Evolutionary conservation across 1,140 invertebrate species (phyloP).

Genomic region (Eupristina koningsbergeri): DNA sequence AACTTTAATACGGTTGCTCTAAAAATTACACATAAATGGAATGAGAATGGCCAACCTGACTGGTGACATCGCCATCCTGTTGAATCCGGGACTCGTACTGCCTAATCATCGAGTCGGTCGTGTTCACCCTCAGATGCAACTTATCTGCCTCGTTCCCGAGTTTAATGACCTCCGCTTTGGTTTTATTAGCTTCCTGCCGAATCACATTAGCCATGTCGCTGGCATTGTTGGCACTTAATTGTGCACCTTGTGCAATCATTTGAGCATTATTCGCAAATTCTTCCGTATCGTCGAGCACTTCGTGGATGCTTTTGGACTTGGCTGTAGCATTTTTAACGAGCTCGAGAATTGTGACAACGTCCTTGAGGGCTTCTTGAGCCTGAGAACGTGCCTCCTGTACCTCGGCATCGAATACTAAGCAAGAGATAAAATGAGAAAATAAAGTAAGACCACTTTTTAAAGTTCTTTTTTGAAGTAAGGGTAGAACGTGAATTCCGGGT

Average conservation of each 20-base stretch:
- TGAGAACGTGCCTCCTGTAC: conserved; percentile 84
- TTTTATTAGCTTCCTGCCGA: conserved; percentile 81
- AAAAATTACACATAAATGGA: too few species aligned
- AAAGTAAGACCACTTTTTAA: neutral
- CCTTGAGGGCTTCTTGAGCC: conserved; percentile 78
- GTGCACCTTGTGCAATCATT: conserved; percentile 84
- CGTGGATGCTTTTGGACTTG: conserved; percentile 79
- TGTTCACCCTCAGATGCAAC: conserved; percentile 80
- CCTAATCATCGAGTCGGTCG: conserved; percentile 80
- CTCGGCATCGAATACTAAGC: conserved; percentile 88
- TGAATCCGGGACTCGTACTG: conserved; percentile 82
- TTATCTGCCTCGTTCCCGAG: conserved; percentile 85
- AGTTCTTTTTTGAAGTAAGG: too few species aligned
- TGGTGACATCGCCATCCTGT: conserved; percentile 82
- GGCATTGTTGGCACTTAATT: conserved; percentile 73
- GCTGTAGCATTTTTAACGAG: conserved; percentile 73
- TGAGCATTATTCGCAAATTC: conserved; percentile 84
- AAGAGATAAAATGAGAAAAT: conserved; percentile 24
- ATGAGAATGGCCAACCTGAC: conserved; percentile 73
- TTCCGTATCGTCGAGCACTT: conserved; percentile 83
- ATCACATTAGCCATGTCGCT: conserved; percentile 81
- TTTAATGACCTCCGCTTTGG: conserved; percentile 82
- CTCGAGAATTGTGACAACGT: conserved; percentile 76
- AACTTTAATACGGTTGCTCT: too few species aligned
- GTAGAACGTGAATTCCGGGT: too few species aligned